Percentiles rank a stretch among this genome's conserved stretches.
Evolutionary conservation across 2,113 vertebrate genomes (phyloP).

Genomic region (Peucedramus taeniatus): DNA sequence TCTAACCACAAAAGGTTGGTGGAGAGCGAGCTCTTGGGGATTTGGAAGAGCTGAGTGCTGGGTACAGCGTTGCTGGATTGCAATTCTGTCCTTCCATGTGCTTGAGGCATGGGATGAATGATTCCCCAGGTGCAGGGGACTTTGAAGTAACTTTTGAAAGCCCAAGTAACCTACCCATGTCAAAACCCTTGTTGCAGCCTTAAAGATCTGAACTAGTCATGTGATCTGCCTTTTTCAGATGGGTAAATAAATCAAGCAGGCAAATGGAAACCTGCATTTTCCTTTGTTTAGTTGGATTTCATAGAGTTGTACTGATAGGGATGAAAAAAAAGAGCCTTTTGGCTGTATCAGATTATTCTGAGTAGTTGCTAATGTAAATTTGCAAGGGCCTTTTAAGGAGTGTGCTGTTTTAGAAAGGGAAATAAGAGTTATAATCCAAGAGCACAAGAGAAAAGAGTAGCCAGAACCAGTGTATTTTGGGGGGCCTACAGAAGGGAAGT

Average conservation of each 20-base stretch:
- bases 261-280: not conserved
- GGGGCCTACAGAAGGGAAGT: not conserved
- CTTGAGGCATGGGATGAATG: not conserved
- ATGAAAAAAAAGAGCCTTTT: not conserved
- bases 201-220: not conserved
- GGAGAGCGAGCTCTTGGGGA: not conserved
- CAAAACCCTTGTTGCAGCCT: not conserved
- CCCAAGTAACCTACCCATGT: not conserved
- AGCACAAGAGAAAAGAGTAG: not conserved
- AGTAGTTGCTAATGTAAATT: not conserved
- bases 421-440: not conserved
- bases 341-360: not conserved
- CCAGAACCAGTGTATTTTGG: not conserved
- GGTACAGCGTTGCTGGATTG: not conserved
- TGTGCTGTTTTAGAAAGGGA: not conserved
- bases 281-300: not conserved
- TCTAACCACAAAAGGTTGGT: not conserved
- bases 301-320: not conserved
- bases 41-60: not conserved
- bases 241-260: not conserved
- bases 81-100: not conserved
- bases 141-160: not conserved
- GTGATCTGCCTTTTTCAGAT: not conserved
- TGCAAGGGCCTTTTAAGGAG: not conserved
- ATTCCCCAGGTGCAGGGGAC: not conserved